phyloP scores from a whole-genome alignment of 2,888 invertebrate species.

The Andrena trimmerana region DNA sequence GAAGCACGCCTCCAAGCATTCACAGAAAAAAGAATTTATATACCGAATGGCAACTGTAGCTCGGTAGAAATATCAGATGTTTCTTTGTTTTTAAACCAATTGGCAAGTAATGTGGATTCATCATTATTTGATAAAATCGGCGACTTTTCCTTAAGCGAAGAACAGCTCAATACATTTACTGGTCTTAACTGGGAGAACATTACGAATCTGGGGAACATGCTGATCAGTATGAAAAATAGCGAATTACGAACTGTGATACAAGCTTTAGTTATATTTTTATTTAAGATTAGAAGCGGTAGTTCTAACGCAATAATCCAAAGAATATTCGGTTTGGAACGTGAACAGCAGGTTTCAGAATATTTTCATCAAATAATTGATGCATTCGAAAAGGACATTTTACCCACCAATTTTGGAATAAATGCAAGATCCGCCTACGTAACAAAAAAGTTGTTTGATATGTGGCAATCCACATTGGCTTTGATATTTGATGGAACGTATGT shows the following conservation, averaged over 20 bases:
- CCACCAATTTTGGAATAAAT: not conserved
- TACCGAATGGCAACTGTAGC: conserved; percentile 63
- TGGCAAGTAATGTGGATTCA: not conserved
- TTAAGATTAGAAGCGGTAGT: conserved; percentile 49
- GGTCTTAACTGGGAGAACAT: conserved; percentile 47
- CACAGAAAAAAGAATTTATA: conserved; percentile 53
- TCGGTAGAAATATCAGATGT: not conserved
- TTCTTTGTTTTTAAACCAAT: not conserved
- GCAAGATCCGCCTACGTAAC: not conserved
- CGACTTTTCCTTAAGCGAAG: conserved; percentile 21
- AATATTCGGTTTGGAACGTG: not conserved
- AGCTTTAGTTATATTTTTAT: conserved; percentile 51
- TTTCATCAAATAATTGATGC: conserved; percentile 1
- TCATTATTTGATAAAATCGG: conserved; percentile 40
- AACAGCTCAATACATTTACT: conserved; percentile 32
- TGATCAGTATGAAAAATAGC: not conserved
- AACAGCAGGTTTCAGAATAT: conserved; percentile 9
- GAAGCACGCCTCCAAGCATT: conserved; percentile 59
- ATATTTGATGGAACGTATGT: conserved; percentile 54
- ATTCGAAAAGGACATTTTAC: conserved; percentile 1
- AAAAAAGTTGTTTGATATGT: not conserved
- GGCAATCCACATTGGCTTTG: conserved; percentile 14
- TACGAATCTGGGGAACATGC: not conserved
- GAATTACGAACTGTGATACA: conserved; percentile 35
- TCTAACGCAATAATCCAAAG: conserved; percentile 15